These are phyloP conservation scores for Helicoverpa zea DNA, from an alignment of 1,140 invertebrate species.

Conservation along the genomic window DNA sequence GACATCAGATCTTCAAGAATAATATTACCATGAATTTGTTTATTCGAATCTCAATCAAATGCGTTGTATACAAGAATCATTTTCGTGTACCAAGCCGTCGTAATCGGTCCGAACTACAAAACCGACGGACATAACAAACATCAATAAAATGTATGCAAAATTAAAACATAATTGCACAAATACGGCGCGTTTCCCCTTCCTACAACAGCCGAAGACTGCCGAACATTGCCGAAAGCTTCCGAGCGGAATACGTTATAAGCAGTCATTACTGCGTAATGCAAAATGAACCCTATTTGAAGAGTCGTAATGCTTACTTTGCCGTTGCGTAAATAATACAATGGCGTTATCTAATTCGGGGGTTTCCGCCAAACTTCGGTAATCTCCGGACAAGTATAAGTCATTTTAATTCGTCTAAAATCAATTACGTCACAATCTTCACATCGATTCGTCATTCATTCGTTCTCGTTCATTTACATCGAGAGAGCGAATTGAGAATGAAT, in stretches of 20 bases:
- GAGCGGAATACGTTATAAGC: neutral
- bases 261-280: too few relatives aligned
- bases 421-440: conserved; percentile 12
- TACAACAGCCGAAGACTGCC: neutral
- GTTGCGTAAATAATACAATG: too few relatives aligned
- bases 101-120: conserved; percentile 28
- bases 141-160: conserved; percentile 42
- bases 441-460: conserved; percentile 20
- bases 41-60: neutral
- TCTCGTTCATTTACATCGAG: conserved; percentile 14
- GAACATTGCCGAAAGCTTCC: conserved; percentile 12
- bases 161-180: conserved; percentile 40
- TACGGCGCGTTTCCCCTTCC: neutral
- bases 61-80: neutral
- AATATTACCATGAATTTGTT: neutral
- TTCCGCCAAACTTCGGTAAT: conserved; percentile 6
- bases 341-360: neutral
- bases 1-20: neutral
- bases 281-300: too few relatives aligned
- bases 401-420: conserved; percentile 28
- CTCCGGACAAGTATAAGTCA: neutral
- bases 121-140: conserved; percentile 45
- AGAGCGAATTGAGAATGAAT: conserved; percentile 5
- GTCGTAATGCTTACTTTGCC: too few relatives aligned
- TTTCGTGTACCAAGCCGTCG: conserved; percentile 33